A percentile compares a stretch with the other conserved stretches of the same genome.
These are phyloP conservation scores for Lerista edwardsae DNA, from an alignment of 2,797 vertebrate genomes.

Conservation along the genomic window DNA sequence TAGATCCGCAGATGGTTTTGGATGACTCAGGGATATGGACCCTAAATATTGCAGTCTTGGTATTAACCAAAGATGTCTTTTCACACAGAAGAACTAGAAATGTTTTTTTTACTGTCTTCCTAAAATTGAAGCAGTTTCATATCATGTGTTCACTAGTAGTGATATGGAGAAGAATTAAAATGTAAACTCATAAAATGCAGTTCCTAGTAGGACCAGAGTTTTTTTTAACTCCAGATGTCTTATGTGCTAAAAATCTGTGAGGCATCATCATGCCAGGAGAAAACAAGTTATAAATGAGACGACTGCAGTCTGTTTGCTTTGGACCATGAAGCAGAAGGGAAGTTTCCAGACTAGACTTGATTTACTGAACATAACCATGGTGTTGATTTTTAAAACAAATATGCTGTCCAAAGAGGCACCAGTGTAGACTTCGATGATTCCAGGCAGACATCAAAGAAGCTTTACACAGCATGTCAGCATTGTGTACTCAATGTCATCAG, in stretches of 20 bases:
- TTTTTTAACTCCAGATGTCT: conserved; percentile 45
- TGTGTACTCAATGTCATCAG: not conserved
- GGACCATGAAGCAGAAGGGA: not conserved
- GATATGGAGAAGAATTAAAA: conserved; percentile 31
- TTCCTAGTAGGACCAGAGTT: conserved; percentile 43
- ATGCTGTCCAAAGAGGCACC: not conserved
- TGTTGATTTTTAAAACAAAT: not conserved
- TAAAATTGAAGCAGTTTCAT: not conserved
- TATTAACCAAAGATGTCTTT: not conserved
- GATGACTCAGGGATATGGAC: not conserved
- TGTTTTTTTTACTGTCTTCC: not conserved
- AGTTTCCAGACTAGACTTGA: conserved; percentile 30
- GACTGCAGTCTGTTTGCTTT: conserved; percentile 55
- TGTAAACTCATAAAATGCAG: conserved; percentile 27
- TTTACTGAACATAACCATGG: conserved; percentile 36
- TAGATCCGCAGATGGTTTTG: too few relatives aligned
- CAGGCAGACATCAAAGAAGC: conserved; percentile 19
- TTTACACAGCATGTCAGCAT: not conserved
- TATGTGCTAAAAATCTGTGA: conserved; percentile 37
- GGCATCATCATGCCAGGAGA: conserved; percentile 39
- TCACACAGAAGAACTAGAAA: not conserved
- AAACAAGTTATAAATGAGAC: conserved; percentile 50
- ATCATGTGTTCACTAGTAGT: not conserved
- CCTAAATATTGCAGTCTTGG: not conserved
- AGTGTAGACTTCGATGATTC: conserved; percentile 4